Conservation (phyloP, 2,113 vertebrate genomes). For the Sus scrofa region T2T-Sscrofa CM000819.6:7362501-7363000, state of each 20-base stretch:
- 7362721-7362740: not conserved
- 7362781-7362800: not conserved
- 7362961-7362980: not conserved
- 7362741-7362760: too few species aligned
- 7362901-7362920: not conserved
- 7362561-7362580: rapidly evolving
- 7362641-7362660: not conserved
- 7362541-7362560: not conserved
- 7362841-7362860: not conserved
- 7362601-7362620: not conserved
- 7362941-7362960: not conserved
- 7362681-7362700: not conserved
- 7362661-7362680: not conserved
- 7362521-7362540: not conserved
- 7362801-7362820: too few species aligned
- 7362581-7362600: not conserved
- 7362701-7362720: not conserved
- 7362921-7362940: not conserved
- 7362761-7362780: too few species aligned
- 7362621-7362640: not conserved
- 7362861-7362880: not conserved
- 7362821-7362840: rapidly evolving
- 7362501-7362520: not conserved
- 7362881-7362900: not conserved
- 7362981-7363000: not conserved